A percentile compares a stretch with the other conserved stretches of the same genome.
Evolutionary conservation across 2,113 vertebrate genomes (phyloP).

Genomic region (Nipponia nippon): DNA sequence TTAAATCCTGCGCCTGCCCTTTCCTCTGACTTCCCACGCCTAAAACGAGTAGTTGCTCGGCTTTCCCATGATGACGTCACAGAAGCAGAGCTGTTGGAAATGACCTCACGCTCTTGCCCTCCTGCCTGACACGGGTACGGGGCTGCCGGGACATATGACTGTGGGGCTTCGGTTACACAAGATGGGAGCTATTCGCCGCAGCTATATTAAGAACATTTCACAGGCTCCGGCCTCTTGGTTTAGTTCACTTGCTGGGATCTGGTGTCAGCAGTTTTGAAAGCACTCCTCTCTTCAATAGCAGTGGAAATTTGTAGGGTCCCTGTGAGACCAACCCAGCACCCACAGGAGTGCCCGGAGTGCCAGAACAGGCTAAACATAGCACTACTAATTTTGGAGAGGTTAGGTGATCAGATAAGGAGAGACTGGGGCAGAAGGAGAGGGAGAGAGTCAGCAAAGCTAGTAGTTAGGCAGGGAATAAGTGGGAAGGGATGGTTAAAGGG

Average conservation of each 20-base stretch:
- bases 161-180: conserved; percentile 36
- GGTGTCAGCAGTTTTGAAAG: conserved; percentile 61
- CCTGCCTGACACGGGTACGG: neutral
- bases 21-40: neutral
- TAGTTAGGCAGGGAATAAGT: neutral
- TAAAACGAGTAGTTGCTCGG: neutral
- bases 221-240: conserved; percentile 20
- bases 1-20: neutral
- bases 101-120: conserved; percentile 33
- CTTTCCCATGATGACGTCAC: neutral
- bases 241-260: conserved; percentile 32
- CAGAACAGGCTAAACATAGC: conserved; percentile 51
- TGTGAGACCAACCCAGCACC: neutral
- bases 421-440: neutral
- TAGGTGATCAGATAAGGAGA: conserved; percentile 3
- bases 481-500: neutral
- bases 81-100: neutral
- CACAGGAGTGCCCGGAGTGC: neutral
- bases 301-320: conserved; percentile 38
- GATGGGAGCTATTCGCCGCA: conserved; percentile 15
- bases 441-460: neutral
- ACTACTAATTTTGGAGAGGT: conserved; percentile 39
- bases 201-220: conserved; percentile 66
- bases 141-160: conserved; percentile 32
- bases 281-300: conserved; percentile 16